Conservation (phyloP, 1,140 invertebrate genomes). For the Heliconius hermathena region DNA sequence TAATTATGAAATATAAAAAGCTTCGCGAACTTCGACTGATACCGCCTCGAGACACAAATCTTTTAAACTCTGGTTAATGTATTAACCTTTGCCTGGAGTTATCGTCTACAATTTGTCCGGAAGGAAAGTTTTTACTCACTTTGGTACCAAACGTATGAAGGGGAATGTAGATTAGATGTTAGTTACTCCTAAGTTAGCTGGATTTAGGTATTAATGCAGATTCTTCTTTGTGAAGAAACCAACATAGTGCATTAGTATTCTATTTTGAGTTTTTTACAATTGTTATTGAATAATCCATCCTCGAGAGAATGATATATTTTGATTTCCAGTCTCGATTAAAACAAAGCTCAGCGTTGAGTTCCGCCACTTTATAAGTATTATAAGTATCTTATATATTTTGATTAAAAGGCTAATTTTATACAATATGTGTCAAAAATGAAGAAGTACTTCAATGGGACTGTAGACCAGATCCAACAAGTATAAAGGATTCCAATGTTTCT, state of each 20-base stretch:
- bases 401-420: no score
- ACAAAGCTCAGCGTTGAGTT: not conserved
- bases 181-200: no score
- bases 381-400: not conserved
- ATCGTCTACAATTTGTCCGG: slow-evolving; percentile 69
- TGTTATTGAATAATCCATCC: no score
- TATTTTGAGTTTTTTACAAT: no score
- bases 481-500: no score
- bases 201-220: not conserved
- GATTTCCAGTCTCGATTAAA: no score
- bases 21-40: slow-evolving; percentile 21
- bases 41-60: slow-evolving; percentile 23
- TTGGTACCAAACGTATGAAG: slow-evolving; percentile 52
- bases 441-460: no score
- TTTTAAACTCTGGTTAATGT: slow-evolving; percentile 71
- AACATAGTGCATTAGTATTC: not conserved
- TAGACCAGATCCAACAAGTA: no score
- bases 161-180: not conserved
- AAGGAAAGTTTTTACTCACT: slow-evolving; percentile 70
- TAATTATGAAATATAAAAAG: slow-evolving; percentile 22
- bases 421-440: no score
- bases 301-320: no score
- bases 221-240: not conserved
- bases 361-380: no score
- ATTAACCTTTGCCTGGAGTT: slow-evolving; percentile 72